Percentiles rank a stretch among this genome's conserved stretches.
Evolutionary conservation across 2,113 vertebrate species (phyloP).

Genomic region (human (Homo sapiens)): GRCh38 chr13:114149001-114149500

Average conservation of each 20-base stretch:
- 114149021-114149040: too few relatives aligned
- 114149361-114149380: neutral
- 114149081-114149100: too few relatives aligned
- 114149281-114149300: neutral
- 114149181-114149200: too few relatives aligned
- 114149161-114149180: too few relatives aligned
- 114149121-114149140: too few relatives aligned
- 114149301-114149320: too few relatives aligned
- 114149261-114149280: fast-evolving
- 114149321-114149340: neutral
- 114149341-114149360: neutral
- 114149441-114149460: neutral
- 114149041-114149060: too few relatives aligned
- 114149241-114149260: too few relatives aligned
- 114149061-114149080: too few relatives aligned
- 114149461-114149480: neutral
- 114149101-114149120: fast-evolving
- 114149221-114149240: fast-evolving
- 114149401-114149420: neutral
- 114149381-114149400: neutral
- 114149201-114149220: too few relatives aligned
- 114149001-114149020: neutral
- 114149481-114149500: neutral
- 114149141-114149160: too few relatives aligned
- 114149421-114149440: constrained; percentile 34